A percentile compares a stretch with the other conserved stretches of the same genome.
These are phyloP conservation scores for Pelecanus crispus DNA, from an alignment of 2,113 vertebrate species.

Conservation along the genomic window DNA sequence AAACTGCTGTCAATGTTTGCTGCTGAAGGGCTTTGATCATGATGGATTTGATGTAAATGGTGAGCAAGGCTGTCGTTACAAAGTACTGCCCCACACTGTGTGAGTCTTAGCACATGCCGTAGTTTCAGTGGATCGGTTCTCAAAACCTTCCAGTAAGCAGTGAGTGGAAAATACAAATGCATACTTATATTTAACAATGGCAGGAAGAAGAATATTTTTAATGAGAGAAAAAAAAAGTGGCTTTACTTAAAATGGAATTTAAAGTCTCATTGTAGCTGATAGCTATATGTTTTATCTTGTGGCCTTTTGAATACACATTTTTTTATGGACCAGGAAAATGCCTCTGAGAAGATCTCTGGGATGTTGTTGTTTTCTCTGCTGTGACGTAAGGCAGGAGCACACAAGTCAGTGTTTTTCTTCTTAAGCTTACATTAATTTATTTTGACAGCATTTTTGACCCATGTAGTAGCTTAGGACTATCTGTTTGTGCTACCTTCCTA, in stretches of 20 bases:
- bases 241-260: not conserved
- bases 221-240: not conserved
- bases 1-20: not conserved
- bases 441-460: conserved; percentile 34
- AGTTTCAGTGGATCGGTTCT: not conserved
- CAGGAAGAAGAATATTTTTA: not conserved
- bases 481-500: conserved; percentile 25
- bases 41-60: not conserved
- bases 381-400: not conserved
- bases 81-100: not conserved
- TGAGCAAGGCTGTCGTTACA: not conserved
- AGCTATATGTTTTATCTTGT: not conserved
- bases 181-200: not conserved
- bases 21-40: not conserved
- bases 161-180: not conserved
- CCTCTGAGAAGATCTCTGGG: not conserved
- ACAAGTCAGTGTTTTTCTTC: not conserved
- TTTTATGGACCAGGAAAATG: not conserved
- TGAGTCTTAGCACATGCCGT: not conserved
- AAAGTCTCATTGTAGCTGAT: not conserved
- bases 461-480: conserved; percentile 6
- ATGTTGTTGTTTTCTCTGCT: not conserved
- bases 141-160: not conserved
- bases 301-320: not conserved
- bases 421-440: conserved; percentile 9